Evolutionary conservation across 2,888 invertebrate genomes (phyloP), one percentile per base, ranked within the genome.

Genomic region (Agrotis ipsilon): DNA sequence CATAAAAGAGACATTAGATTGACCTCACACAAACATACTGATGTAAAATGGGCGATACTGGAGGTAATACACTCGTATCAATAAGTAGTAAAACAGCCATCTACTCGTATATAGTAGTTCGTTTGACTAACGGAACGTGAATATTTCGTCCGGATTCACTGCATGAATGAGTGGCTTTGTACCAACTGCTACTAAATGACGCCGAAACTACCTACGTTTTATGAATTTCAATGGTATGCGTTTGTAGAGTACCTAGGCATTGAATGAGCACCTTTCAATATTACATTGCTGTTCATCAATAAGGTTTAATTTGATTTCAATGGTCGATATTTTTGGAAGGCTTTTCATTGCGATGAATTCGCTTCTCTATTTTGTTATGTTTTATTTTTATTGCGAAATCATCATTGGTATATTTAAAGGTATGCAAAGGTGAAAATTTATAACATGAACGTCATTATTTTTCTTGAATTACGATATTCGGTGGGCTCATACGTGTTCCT

Each of bases 81-180:
- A 68, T 78, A 65, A 72, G 72, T 75, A 75, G 61, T 84, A 80
- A 39, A 80, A 82, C 72, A 75, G 72, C 72, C 68, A 81, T 80
- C 82, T 80, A 84, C 43, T 75, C 59, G 54, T 54, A 60, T 68
- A 63, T 80, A 80, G 84, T 81, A 76, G 58, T 81, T 84, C 89
- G 89, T 92, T 92, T 93, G 91, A 92, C 91, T 90, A 92, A 88
- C 91, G 90, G 89, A 86, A 87, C 89, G 91, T 92, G 91, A 93
- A 91, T 89, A 90, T 93, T 93, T 92, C 89, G 91, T 89, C 85
- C 87, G 87, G 79, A 90, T 90, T 88, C 87, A 85, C 78, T 87
- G 89, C 88, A 89, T 90, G 89, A 90, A 88, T 90, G 91, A 87
- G 82, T 90, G 86, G 81, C 87, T 90, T 89, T 90, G 88, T 88